phyloP scores from a whole-genome alignment of 2,888 invertebrate genomes.

The Drosophila demipolita region DNA sequence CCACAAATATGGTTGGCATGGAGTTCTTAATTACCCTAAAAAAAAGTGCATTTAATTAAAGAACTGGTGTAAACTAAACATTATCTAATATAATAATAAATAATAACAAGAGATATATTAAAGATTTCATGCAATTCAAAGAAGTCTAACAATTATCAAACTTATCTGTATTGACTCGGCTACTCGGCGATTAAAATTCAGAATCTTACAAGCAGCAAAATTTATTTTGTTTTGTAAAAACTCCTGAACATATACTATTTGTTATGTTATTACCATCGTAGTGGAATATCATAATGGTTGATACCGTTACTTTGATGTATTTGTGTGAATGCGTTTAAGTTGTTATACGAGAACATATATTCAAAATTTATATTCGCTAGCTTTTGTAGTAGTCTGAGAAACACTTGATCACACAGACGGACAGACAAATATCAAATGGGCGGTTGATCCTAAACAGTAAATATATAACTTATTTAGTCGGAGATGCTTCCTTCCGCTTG shows the following conservation, averaged over 20 bases:
- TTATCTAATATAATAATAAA: too few species aligned
- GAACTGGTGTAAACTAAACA: not conserved
- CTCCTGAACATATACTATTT: not conserved
- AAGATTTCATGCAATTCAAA: not conserved
- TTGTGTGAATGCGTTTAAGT: not conserved
- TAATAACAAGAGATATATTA: too few species aligned
- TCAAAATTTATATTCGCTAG: not conserved
- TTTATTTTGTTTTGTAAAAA: not conserved
- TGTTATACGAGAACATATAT: not conserved
- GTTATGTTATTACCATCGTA: not conserved
- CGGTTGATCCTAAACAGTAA: not conserved
- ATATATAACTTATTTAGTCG: not conserved
- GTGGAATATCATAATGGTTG: not conserved
- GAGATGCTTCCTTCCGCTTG: not conserved
- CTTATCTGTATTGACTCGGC: not conserved
- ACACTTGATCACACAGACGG: not conserved
- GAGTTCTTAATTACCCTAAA: conserved; percentile 91
- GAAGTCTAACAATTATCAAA: not conserved
- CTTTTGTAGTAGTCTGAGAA: not conserved
- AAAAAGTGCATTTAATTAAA: conserved; percentile 36
- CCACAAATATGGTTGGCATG: conserved; percentile 93
- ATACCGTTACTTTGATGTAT: not conserved
- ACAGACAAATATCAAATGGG: not conserved
- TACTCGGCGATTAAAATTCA: not conserved
- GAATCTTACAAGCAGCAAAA: not conserved